Conservation (phyloP, 2,113 vertebrate genomes). For the Pteronura brasiliensis region DNA sequence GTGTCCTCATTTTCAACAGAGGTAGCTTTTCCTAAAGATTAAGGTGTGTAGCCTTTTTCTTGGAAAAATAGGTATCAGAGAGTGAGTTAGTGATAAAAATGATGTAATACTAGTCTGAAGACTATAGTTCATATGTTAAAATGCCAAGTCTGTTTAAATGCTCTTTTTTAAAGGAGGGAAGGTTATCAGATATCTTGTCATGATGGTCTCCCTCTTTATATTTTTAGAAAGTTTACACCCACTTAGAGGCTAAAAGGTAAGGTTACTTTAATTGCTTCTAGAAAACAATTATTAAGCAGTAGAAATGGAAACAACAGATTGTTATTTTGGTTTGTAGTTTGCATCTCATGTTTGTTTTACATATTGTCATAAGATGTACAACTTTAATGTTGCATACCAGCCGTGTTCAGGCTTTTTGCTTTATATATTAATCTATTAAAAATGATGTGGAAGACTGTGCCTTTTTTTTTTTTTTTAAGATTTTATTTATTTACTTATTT, state of each 20-base stretch:
- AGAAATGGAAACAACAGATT: neutral
- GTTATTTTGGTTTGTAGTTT: constrained; percentile 5
- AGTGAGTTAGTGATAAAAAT: neutral
- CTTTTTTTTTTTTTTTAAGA: too few species aligned
- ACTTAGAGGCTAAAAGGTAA: neutral
- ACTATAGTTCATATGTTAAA: neutral
- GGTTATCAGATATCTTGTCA: neutral
- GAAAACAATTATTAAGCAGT: neutral
- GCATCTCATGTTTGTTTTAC: neutral
- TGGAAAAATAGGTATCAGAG: neutral
- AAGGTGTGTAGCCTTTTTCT: neutral
- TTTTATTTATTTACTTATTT: too few species aligned
- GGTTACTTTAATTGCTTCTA: neutral
- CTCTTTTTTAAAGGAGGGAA: neutral
- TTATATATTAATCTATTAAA: constrained; percentile 5
- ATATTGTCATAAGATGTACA: neutral
- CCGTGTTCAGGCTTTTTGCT: neutral
- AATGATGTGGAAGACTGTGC: neutral
- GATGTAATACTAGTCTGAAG: neutral
- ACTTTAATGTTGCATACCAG: neutral
- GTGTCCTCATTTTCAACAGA: neutral
- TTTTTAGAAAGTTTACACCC: neutral
- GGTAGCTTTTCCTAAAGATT: neutral
- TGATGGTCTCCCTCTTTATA: neutral
- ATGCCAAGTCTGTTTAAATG: neutral